Conservation (phyloP, 1,140 invertebrate species). For the Microvelia longipes region DNA sequence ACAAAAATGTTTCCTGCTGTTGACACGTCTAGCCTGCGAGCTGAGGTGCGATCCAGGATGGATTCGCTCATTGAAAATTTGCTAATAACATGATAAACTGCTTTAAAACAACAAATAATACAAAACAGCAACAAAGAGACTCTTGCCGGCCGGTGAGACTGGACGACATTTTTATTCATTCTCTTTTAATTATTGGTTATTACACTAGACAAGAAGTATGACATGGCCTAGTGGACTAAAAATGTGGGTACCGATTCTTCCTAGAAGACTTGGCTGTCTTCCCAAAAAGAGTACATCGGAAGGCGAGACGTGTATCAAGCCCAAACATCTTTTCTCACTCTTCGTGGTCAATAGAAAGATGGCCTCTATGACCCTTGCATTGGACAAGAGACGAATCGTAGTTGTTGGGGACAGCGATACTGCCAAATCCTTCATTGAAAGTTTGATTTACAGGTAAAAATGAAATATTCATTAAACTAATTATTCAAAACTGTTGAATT, state of each 20-base stretch:
- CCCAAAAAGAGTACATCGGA: too few relatives aligned
- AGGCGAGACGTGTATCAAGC: background rate
- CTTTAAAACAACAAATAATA: too few relatives aligned
- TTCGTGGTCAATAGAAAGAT: background rate
- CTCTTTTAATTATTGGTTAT: background rate
- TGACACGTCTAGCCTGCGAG: too few relatives aligned
- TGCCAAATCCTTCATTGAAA: background rate
- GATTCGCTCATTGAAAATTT: too few relatives aligned
- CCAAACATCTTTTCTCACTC: background rate
- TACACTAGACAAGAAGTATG: background rate
- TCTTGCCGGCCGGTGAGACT: too few relatives aligned
- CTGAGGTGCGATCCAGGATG: too few relatives aligned
- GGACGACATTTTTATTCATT: background rate
- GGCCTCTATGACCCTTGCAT: background rate
- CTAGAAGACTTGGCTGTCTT: background rate
- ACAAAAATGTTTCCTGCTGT: too few relatives aligned
- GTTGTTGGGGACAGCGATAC: background rate
- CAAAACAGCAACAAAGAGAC: too few relatives aligned
- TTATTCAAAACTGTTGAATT: too few relatives aligned
- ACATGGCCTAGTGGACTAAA: background rate
- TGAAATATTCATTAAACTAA: too few relatives aligned
- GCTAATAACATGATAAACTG: too few relatives aligned
- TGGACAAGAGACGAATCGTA: background rate
- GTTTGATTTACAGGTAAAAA: background rate
- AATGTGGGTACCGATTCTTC: background rate